These are phyloP conservation scores for Helicolenus hilgendorfi DNA, from an alignment of 2,797 vertebrate genomes.

Conservation along the genomic window DNA sequence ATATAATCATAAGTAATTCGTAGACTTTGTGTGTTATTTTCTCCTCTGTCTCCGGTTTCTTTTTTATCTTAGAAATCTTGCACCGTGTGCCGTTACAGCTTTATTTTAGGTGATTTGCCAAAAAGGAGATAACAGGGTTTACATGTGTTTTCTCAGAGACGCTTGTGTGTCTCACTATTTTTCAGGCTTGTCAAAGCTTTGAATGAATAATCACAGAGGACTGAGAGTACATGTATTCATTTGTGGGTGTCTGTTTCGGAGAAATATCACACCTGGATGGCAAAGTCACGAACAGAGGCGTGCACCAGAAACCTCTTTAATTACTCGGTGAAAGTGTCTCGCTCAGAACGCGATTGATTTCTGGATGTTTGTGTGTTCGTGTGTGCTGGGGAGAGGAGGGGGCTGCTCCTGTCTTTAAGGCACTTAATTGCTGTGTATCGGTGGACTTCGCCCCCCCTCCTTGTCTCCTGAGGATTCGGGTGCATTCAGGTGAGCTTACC, in stretches of 20 bases:
- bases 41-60: not conserved
- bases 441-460: conserved; percentile 37
- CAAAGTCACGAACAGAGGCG: not conserved
- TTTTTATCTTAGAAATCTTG: conserved; percentile 21
- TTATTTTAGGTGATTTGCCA: conserved; percentile 24
- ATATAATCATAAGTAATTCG: conserved; percentile 6
- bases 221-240: conserved; percentile 51
- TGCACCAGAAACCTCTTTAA: conserved; percentile 27
- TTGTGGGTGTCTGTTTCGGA: conserved; percentile 27
- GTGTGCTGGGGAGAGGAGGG: not conserved
- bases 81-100: not conserved
- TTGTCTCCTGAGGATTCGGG: conserved; percentile 61
- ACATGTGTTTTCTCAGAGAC: not conserved
- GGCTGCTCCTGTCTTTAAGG: conserved; percentile 53
- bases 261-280: conserved; percentile 39
- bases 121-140: conserved; percentile 31
- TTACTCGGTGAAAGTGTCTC: conserved; percentile 41
- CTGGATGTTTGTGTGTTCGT: conserved; percentile 3
- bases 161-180: conserved; percentile 47
- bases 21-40: not conserved
- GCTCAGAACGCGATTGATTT: conserved; percentile 22
- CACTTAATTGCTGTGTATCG: conserved; percentile 66
- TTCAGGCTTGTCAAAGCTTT: conserved; percentile 53
- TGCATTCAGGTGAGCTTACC: conserved; percentile 84
- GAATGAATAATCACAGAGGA: conserved; percentile 54